These are phyloP conservation scores for Drosophila buzzatii DNA, from an alignment of 2,888 invertebrate genomes.

Conservation along the genomic window DNA sequence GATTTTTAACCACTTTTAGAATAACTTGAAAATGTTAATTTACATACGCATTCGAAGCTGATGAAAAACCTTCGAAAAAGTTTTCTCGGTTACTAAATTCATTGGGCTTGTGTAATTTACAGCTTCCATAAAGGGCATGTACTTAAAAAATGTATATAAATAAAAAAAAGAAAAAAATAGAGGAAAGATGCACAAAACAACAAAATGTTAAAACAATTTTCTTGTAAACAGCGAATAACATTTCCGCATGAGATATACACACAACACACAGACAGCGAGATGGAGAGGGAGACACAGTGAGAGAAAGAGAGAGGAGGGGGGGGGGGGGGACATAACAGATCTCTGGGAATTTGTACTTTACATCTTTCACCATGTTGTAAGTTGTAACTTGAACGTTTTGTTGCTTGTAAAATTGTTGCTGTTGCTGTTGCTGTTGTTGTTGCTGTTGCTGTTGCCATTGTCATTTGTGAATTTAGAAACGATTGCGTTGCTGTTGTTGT, in stretches of 20 bases:
- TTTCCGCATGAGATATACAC: conserved; percentile 52
- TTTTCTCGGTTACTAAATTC: not conserved
- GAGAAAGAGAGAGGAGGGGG: not conserved
- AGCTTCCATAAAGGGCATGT: conserved; percentile 18
- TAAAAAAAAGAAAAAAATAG: not conserved
- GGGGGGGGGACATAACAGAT: conserved; percentile 9
- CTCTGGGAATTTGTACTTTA: conserved; percentile 56
- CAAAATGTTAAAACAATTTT: conserved; percentile 61
- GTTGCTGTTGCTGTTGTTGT: conserved; percentile 21
- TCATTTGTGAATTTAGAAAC: conserved; percentile 25
- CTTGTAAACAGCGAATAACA: conserved; percentile 61
- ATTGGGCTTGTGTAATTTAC: conserved; percentile 6
- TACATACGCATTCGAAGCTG: not conserved
- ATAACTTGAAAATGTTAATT: not conserved
- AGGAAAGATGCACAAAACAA: conserved; percentile 33
- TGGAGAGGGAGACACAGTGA: not conserved
- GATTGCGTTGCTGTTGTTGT: conserved; percentile 1
- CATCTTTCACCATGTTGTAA: conserved; percentile 46
- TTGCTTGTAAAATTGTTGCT: conserved; percentile 11
- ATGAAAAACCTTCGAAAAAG: not conserved
- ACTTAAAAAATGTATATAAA: conserved; percentile 8
- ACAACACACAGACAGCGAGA: conserved; percentile 2
- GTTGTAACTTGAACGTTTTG: conserved; percentile 33
- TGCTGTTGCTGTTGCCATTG: conserved; percentile 3
- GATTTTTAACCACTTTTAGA: not conserved